Base-by-base conservation (phyloP, 1,140 invertebrate genomes). In the Drosophila mayri region DNA sequence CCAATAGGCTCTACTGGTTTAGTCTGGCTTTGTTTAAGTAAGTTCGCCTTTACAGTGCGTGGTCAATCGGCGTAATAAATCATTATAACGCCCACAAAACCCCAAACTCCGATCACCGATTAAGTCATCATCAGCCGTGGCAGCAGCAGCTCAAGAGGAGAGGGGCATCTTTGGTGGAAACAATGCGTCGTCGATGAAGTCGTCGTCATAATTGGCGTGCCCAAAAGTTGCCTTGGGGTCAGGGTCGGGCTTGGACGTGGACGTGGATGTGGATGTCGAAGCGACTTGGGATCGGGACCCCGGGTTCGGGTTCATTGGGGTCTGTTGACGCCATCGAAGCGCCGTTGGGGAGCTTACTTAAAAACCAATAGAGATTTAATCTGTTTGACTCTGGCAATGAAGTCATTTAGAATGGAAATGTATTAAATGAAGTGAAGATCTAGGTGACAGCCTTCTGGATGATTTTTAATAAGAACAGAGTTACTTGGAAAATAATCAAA, bases 61-160 rank as follows among this genome's bases (percentile, higher is more conserved):
- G 74, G 79, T 74, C 72, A 67, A 85, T 75, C 64, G 66, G 81
- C 73, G 84, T 73, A 84, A 84, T 84, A 84, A 84, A 84, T 84
- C 81, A 84, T 65, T 73, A 73, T 73, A 77, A 84, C 81, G 81
- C 81, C 81, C 81, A 84, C 81, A 67, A 72, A 37, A 59, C 59
- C 54, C 59, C 46, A 77, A 72, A 65, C 55, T 61, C 72, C 71
- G 77, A 84, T 84, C 81, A 66, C 46, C 81, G 81, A 84, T 84
- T 84, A 84, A 85, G 81, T 84, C 81, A 84, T 84, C 81, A 84
- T 77, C 81, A 72, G 58, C 40, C 46, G 38, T 25, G 50, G 50
- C 50, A 7, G 18, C 67, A 49, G 43, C 20, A 66, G 49, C 46
- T 44, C 44, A 12, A 50, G 12, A 22, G 43, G 18, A 4, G 14